Percentiles rank a stretch among this genome's conserved stretches.
phyloP scores from a whole-genome alignment of 2,797 vertebrate genomes.

The Astyanax mexicanus region DNA sequence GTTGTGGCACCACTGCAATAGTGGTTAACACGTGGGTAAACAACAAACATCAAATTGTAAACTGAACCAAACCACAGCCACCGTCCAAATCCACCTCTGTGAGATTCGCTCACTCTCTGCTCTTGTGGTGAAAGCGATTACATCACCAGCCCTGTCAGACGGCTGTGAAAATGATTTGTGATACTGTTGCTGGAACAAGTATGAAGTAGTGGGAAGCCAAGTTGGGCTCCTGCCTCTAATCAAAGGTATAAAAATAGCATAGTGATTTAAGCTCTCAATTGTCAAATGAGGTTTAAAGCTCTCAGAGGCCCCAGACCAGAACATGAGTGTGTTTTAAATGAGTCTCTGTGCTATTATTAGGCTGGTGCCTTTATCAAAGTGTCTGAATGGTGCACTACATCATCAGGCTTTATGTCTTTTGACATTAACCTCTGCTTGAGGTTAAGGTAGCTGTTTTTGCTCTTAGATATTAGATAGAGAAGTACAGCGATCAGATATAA shows the following conservation, averaged over 20 bases:
- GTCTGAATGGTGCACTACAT: constrained; percentile 22
- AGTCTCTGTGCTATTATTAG: constrained; percentile 40
- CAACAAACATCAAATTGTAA: too few species aligned
- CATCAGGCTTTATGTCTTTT: constrained; percentile 7
- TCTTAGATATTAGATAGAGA: too few species aligned
- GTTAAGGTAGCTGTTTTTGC: neutral
- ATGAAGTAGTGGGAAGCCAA: neutral
- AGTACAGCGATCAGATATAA: too few species aligned
- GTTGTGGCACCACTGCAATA: neutral
- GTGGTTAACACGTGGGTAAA: neutral
- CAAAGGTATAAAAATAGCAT: constrained; percentile 1
- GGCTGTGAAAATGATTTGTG: constrained; percentile 8
- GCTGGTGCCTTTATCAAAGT: constrained; percentile 12
- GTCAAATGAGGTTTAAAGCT: constrained; percentile 33
- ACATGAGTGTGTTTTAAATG: constrained; percentile 36
- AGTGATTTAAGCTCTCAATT: constrained; percentile 1
- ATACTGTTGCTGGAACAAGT: neutral
- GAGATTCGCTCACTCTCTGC: neutral
- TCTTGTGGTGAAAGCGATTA: neutral
- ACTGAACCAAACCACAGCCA: neutral
- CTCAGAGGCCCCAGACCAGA: constrained; percentile 16
- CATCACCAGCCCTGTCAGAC: neutral
- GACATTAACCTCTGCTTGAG: constrained; percentile 10
- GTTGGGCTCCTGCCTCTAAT: constrained; percentile 1
- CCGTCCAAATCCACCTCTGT: neutral